Conservation (phyloP, 2,797 vertebrate species). For the Gadopsis bispinosus region DNA sequence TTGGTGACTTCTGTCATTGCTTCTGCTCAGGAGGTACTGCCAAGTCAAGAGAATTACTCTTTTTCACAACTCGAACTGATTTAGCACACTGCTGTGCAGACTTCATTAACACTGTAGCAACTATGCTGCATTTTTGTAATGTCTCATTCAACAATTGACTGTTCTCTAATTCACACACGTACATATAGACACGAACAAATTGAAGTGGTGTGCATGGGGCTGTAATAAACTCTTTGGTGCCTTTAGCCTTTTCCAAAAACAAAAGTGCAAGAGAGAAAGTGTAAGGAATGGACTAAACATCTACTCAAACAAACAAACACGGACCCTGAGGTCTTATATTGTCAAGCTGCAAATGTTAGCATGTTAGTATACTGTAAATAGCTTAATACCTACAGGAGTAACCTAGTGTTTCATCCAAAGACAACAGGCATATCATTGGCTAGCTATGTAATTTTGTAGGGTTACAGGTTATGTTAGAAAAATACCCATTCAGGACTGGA, state of each 20-base stretch:
- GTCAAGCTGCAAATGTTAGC: neutral
- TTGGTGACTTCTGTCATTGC: slow-evolving; percentile 24
- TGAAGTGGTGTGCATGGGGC: neutral
- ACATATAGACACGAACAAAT: neutral
- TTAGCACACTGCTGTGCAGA: neutral
- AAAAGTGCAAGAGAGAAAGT: neutral
- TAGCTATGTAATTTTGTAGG: neutral
- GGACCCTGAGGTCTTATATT: too few relatives aligned
- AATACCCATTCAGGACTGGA: neutral
- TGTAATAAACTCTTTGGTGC: neutral
- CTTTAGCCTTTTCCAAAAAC: neutral
- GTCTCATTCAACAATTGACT: neutral
- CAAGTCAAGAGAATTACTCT: slow-evolving; percentile 18
- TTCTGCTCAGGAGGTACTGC: slow-evolving; percentile 5
- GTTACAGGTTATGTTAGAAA: neutral
- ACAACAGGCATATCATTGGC: neutral
- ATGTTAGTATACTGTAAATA: neutral
- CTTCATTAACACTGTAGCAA: neutral
- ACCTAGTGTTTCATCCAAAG: neutral
- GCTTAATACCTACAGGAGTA: neutral
- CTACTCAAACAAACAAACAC: too few relatives aligned
- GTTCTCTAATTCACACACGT: neutral
- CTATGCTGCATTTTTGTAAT: neutral
- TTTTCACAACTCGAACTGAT: slow-evolving; percentile 12
- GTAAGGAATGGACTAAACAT: neutral